These are phyloP conservation scores for Pachyuromys duprasi DNA, from an alignment of 2,797 vertebrate species.

Conservation along the genomic window DNA sequence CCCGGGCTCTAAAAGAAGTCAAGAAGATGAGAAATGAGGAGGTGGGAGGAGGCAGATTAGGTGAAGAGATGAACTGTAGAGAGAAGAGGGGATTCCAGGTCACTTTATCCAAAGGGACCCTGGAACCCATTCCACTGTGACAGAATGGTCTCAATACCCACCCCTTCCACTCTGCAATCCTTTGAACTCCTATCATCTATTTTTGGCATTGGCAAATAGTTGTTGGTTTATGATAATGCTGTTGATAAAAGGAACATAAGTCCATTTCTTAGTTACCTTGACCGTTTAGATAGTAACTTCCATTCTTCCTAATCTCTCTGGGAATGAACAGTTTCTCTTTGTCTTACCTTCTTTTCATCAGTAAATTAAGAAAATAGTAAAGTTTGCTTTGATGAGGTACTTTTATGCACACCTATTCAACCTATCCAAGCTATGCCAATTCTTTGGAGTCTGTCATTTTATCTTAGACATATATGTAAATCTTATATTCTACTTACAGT, in stretches of 20 bases:
- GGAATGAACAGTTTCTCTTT: constrained; percentile 52
- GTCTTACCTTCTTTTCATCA: constrained; percentile 29
- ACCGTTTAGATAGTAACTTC: constrained; percentile 22
- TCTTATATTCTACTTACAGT: constrained; percentile 26
- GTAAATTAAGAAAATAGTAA: constrained; percentile 4
- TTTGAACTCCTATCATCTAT: constrained; percentile 32
- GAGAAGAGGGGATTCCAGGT: too few relatives aligned
- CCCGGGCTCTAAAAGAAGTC: not conserved
- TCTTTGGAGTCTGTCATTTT: not conserved
- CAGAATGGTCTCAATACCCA: not conserved
- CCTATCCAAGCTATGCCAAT: not conserved
- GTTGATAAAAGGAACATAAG: constrained; percentile 54
- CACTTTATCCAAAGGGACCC: not conserved
- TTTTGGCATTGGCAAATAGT: constrained; percentile 22
- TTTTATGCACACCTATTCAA: not conserved
- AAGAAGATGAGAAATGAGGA: not conserved
- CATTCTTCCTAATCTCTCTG: not conserved
- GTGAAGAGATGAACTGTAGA: too few relatives aligned
- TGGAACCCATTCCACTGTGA: not conserved
- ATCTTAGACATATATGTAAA: not conserved
- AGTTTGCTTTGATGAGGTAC: not conserved
- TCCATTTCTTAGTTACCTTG: constrained; percentile 54
- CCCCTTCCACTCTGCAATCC: not conserved
- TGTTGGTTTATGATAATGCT: constrained; percentile 28
- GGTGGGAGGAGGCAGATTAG: fast-evolving